Percentiles rank a stretch among this genome's conserved stretches.
phyloP scores from a whole-genome alignment of 2,113 vertebrate species.

The Neolamprologus longior region DNA sequence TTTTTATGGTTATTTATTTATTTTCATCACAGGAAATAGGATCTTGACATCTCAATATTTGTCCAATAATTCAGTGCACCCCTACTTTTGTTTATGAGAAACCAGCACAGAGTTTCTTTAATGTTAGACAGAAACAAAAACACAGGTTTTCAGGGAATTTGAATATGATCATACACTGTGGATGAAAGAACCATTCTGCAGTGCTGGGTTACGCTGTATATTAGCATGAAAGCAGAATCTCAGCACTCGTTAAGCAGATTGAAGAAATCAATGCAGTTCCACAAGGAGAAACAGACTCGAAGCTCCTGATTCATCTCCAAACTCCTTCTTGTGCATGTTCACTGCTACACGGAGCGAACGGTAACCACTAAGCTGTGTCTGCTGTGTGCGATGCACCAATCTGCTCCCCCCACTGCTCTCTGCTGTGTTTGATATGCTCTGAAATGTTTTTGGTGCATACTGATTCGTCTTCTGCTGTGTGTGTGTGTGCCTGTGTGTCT shows the following conservation, averaged over 20 bases:
- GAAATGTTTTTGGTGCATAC: conserved; percentile 19
- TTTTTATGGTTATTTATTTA: not conserved
- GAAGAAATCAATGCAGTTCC: not conserved
- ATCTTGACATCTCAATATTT: too few relatives aligned
- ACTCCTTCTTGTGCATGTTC: not conserved
- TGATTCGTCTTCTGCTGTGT: conserved; percentile 19
- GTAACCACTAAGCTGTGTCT: not conserved
- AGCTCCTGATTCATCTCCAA: not conserved
- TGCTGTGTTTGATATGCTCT: conserved; percentile 12
- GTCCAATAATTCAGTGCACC: not conserved
- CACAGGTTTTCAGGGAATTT: not conserved
- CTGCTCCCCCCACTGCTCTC: not conserved
- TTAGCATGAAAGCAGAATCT: not conserved
- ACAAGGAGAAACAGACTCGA: not conserved
- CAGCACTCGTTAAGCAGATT: not conserved
- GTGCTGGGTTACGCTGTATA: not conserved
- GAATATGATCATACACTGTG: not conserved
- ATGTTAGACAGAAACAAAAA: not conserved
- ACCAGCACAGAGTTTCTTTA: not conserved
- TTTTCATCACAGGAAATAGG: not conserved
- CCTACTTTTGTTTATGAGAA: not conserved
- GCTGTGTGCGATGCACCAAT: not conserved
- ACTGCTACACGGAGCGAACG: not conserved
- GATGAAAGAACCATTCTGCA: not conserved
- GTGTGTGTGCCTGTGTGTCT: conserved; percentile 3